Evolutionary conservation across 2,888 invertebrate genomes (phyloP), one percentile per base, ranked within the genome.

Genomic region (Chrysolina oricalcia): DNA sequence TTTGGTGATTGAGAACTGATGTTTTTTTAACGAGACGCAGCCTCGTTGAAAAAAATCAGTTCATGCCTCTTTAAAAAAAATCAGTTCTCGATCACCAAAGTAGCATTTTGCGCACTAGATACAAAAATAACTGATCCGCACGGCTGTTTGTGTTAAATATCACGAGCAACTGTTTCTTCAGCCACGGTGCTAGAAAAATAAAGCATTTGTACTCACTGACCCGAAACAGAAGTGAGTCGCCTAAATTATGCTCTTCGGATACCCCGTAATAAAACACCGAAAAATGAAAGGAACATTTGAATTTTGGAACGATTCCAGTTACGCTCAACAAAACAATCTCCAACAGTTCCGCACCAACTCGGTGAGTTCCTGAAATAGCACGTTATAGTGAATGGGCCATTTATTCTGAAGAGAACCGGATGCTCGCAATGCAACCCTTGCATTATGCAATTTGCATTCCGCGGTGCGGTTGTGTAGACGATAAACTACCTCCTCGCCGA

Each of bases 391-490:
- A 48, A 21, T 62, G 48, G 66, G 48, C 67, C 67, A 67, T 72
- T 67, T 72, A 72, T 72, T 48, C 66, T 66, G 56, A 35, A 53
- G 41, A 41, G 56, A 43, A 66, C 56, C 72, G 65, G 72, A 72
- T 72, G 72, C 19, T 72, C 72, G 59, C 72, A 66, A 59, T 59
- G 59, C 59, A 27, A 59, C 59, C 59, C 59, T 59, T 59, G 59
- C 56, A 71, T 71, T 71, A 71, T 71, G 64, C 71, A 64, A 50
- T 71, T 71, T 70, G 48, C 59, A 35, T n/a, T 59, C 59, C 56
- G 56, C 17, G 56, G 23, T 35, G 59, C 59, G 59, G 35, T 59
- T 6, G 35, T 59, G 59, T 59, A 27, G 59, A 17, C 27, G 53
- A 53, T 53, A 53, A 53, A 53, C 53, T 53, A 35, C 35, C 35